phyloP scores from a whole-genome alignment of 2,797 vertebrate genomes.

The Delichon dasypus region DNA sequence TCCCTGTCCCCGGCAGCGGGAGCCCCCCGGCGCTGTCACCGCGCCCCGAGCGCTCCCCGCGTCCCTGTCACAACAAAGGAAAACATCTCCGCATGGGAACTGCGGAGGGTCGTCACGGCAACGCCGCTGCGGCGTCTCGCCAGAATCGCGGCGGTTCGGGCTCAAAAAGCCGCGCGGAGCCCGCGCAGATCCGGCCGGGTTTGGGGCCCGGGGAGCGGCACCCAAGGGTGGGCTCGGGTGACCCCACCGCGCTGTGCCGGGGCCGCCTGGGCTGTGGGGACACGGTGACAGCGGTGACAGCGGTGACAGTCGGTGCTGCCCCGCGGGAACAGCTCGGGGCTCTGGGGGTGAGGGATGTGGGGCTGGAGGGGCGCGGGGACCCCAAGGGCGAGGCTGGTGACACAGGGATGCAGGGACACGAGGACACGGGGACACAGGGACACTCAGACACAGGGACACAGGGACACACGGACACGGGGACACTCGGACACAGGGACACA shows the following conservation, averaged over 20 bases:
- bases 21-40: neutral
- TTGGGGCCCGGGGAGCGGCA: fast-evolving
- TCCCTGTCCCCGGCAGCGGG: neutral
- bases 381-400: too few relatives aligned
- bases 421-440: too few relatives aligned
- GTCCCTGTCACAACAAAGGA: slow-evolving; percentile 60
- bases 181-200: neutral
- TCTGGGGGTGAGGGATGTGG: neutral
- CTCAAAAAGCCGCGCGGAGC: neutral
- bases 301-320: too few relatives aligned
- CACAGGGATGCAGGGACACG: too few relatives aligned
- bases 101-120: slow-evolving; percentile 66
- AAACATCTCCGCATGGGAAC: slow-evolving; percentile 38
- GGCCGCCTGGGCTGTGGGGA: too few relatives aligned
- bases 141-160: neutral
- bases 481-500: too few relatives aligned
- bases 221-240: too few relatives aligned
- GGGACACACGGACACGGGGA: too few relatives aligned
- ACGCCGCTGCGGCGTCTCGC: slow-evolving; percentile 54
- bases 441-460: too few relatives aligned
- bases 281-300: too few relatives aligned
- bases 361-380: neutral
- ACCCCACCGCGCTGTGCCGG: too few relatives aligned
- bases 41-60: neutral
- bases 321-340: too few relatives aligned